These are phyloP conservation scores for Eutolmus rufibarbis DNA, from an alignment of 2,888 invertebrate genomes.

Conservation along the genomic window DNA sequence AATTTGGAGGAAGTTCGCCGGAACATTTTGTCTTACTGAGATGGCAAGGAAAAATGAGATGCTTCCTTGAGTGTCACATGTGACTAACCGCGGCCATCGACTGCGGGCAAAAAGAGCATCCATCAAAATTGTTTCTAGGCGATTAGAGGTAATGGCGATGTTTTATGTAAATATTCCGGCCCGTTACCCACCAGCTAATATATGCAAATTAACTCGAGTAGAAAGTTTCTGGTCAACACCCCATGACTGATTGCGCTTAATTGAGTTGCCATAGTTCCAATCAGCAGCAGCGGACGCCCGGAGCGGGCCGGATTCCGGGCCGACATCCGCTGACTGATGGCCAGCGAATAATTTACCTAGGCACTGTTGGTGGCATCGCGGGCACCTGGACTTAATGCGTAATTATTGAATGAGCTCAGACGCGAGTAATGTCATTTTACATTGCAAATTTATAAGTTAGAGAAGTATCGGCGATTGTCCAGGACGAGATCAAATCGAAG, in stretches of 20 bases:
- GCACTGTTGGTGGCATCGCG: background rate
- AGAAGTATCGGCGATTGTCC: background rate
- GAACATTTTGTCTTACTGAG: background rate
- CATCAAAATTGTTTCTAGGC: background rate
- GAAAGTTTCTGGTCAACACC: background rate
- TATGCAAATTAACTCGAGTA: background rate
- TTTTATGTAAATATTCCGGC: background rate
- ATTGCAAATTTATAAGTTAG: background rate
- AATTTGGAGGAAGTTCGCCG: background rate
- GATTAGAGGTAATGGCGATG: background rate
- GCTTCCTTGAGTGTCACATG: background rate
- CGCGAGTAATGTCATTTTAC: background rate
- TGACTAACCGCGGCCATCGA: background rate
- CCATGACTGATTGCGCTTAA: background rate
- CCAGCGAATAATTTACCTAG: background rate
- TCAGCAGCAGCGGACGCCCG: background rate
- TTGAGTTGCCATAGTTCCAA: constrained; percentile 3
- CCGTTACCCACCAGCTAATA: background rate
- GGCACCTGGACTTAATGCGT: background rate
- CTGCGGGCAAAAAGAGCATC: background rate
- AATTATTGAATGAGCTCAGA: background rate
- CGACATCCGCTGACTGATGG: background rate
- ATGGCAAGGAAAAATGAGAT: background rate
- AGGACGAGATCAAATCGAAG: background rate
- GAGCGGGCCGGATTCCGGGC: background rate